Evolutionary conservation across 2,797 vertebrate genomes (phyloP).

Genomic region (Eidolon dupreanum): DNA sequence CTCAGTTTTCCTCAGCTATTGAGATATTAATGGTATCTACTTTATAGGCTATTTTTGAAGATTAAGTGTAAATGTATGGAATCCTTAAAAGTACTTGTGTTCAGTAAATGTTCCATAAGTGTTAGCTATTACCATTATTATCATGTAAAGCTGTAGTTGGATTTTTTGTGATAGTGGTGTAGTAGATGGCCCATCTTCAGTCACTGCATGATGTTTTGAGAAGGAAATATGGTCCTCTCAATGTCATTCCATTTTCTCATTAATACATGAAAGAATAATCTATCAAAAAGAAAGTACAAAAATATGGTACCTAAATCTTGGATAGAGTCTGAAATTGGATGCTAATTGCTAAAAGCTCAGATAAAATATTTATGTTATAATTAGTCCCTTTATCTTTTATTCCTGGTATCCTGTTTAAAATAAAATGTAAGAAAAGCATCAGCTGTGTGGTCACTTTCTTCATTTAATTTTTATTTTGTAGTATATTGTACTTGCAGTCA

Average conservation of each 20-base stretch:
- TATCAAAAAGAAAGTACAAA: not conserved
- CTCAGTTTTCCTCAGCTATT: not conserved
- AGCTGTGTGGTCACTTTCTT: not conserved
- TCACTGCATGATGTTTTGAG: not conserved
- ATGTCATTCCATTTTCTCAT: not conserved
- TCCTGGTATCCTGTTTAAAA: constrained; percentile 21
- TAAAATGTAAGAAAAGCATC: not conserved
- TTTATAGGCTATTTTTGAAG: not conserved
- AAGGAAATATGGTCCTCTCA: not conserved
- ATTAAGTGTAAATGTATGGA: not conserved
- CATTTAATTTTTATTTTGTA: constrained; percentile 17
- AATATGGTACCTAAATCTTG: not conserved
- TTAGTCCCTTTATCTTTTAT: not conserved
- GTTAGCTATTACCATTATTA: not conserved
- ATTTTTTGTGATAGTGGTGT: not conserved
- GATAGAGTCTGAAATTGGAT: not conserved
- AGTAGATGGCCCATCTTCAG: not conserved
- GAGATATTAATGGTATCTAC: not conserved
- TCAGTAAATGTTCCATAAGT: not conserved
- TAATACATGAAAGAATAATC: not conserved
- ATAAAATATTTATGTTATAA: constrained; percentile 14
- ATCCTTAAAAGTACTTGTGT: not conserved
- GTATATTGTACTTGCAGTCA: not conserved
- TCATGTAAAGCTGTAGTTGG: not conserved
- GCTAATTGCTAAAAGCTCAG: not conserved